A percentile compares a stretch with the other conserved stretches of the same genome.
Evolutionary conservation across 2,797 vertebrate genomes (phyloP).

Genomic region (Acanthis flammea): DNA sequence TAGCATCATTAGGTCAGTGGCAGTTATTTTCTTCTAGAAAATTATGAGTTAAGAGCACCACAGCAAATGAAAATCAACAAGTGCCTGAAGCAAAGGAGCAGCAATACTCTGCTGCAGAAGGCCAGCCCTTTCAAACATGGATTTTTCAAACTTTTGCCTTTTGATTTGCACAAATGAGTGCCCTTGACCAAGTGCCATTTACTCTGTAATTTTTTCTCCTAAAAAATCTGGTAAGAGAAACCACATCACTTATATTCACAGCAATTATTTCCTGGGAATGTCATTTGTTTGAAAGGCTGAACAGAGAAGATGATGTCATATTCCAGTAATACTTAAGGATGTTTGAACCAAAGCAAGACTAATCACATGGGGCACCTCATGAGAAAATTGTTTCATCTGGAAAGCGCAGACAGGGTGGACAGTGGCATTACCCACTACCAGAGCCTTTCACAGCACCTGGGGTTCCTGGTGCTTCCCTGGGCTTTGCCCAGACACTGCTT

Average conservation of each 20-base stretch:
- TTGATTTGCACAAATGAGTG: not conserved
- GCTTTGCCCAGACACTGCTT: rapidly evolving
- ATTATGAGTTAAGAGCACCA: constrained; percentile 54
- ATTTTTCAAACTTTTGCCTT: not conserved
- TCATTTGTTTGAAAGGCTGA: not conserved
- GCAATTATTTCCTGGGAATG: constrained; percentile 16
- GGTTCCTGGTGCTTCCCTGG: rapidly evolving
- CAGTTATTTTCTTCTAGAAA: constrained; percentile 53
- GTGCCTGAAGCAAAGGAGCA: constrained; percentile 19
- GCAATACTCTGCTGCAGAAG: constrained; percentile 1
- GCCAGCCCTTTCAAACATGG: not conserved
- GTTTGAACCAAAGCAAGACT: not conserved
- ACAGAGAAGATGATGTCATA: not conserved
- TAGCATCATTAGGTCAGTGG: constrained; percentile 21
- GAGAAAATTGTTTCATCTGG: not conserved
- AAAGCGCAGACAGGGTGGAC: not conserved
- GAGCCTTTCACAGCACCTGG: not conserved
- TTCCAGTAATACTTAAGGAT: not conserved
- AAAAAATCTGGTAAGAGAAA: not conserved
- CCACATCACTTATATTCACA: not conserved
- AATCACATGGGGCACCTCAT: not conserved
- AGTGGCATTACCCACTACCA: not conserved
- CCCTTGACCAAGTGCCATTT: not conserved
- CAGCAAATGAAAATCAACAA: constrained; percentile 56
- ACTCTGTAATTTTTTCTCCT: not conserved